Percentiles rank a stretch among this genome's conserved stretches.
These are phyloP conservation scores for Microchrysa polita DNA, from an alignment of 2,888 invertebrate genomes.

Conservation along the genomic window DNA sequence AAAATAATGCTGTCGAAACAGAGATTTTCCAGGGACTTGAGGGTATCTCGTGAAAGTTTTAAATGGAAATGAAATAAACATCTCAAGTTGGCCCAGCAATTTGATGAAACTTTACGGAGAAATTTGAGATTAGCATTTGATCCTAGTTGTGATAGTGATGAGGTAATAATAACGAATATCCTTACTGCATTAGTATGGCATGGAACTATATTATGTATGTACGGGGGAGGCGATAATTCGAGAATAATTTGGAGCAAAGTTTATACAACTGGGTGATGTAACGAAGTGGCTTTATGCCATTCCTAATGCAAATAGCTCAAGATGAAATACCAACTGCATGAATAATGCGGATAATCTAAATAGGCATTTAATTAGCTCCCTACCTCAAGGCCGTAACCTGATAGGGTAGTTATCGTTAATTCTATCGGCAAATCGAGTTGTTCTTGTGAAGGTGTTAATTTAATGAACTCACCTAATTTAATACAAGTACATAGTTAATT, in stretches of 20 bases:
- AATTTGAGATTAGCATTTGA: constrained; percentile 8
- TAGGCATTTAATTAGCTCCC: too few relatives aligned
- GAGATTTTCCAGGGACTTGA: neutral
- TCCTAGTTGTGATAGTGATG: neutral
- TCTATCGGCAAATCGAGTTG: too few relatives aligned
- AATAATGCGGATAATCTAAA: too few relatives aligned
- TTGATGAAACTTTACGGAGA: constrained; percentile 3
- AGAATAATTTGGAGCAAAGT: neutral
- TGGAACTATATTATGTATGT: neutral
- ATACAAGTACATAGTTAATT: too few relatives aligned
- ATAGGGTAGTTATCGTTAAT: too few relatives aligned
- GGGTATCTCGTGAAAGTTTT: neutral
- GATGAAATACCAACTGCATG: too few relatives aligned
- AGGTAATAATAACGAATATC: neutral
- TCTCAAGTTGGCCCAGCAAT: neutral
- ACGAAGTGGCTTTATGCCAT: neutral
- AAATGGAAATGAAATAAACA: constrained; percentile 8
- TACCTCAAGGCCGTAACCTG: too few relatives aligned
- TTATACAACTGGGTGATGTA: neutral
- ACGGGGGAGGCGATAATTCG: neutral
- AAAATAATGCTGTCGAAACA: neutral
- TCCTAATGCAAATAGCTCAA: neutral
- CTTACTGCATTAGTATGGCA: neutral
- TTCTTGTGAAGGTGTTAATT: too few relatives aligned
- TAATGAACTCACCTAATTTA: too few relatives aligned